Evolutionary conservation across 2,888 invertebrate species (phyloP).

Genomic region (Sinelater perroti): DNA sequence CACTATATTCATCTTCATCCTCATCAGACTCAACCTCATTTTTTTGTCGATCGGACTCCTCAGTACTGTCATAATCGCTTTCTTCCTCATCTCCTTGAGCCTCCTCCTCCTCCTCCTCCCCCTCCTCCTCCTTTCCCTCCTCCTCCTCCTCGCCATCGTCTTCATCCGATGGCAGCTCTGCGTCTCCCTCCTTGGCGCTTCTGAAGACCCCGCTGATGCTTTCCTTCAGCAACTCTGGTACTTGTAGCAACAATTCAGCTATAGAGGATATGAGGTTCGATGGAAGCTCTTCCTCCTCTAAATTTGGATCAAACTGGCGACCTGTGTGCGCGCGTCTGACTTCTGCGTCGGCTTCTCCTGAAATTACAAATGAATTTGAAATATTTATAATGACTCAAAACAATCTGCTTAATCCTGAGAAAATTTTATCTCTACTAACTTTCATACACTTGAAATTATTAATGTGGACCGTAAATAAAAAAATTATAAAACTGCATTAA

Average conservation of each 20-base stretch:
- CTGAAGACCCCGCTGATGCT: conserved; percentile 53
- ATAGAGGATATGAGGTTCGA: conserved; percentile 43
- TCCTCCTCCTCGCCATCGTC: conserved; percentile 39
- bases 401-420: background rate
- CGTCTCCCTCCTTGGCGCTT: conserved; percentile 47
- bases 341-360: conserved; percentile 29
- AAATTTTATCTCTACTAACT: background rate
- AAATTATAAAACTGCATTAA: too few species aligned
- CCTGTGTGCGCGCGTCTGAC: conserved; percentile 5
- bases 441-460: too few species aligned
- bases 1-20: conserved; percentile 7
- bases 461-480: too few species aligned
- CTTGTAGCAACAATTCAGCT: conserved; percentile 51
- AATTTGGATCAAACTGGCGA: background rate
- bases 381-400: background rate
- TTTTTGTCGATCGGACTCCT: background rate
- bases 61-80: too few species aligned
- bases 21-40: background rate
- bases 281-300: conserved; percentile 19
- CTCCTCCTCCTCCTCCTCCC: background rate
- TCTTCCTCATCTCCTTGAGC: conserved; percentile 3
- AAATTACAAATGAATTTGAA: background rate
- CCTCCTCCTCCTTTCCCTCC: conserved; percentile 4
- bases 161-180: conserved; percentile 46
- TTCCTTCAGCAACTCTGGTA: conserved; percentile 54